A percentile compares a stretch with the other conserved stretches of the same genome.
phyloP scores from a whole-genome alignment of 2,888 invertebrate species.

The Dicranocentrus wangi region DNA sequence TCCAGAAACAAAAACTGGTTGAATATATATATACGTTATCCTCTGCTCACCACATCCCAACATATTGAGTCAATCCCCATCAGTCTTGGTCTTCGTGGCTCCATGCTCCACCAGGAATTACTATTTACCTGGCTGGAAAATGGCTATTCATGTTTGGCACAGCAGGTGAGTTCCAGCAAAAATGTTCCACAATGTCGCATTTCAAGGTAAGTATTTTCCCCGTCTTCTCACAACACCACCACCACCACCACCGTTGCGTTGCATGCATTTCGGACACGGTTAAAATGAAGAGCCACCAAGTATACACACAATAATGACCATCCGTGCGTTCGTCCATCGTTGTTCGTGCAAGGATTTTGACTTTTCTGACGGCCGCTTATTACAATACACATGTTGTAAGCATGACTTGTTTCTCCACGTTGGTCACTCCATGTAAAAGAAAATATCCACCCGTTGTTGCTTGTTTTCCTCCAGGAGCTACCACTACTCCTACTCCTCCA shows the following conservation, averaged over 20 bases:
- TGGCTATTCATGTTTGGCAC: neutral
- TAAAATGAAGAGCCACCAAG: slow-evolving; percentile 30
- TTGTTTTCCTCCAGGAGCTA: slow-evolving; percentile 10
- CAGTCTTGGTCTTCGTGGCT: too few species aligned
- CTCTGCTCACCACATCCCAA: too few species aligned
- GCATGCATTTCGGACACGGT: too few species aligned
- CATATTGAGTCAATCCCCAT: too few species aligned
- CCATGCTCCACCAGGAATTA: too few species aligned
- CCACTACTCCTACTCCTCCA: slow-evolving; percentile 10
- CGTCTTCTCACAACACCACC: too few species aligned
- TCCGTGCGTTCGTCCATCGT: slow-evolving; percentile 10
- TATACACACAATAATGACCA: slow-evolving; percentile 15
- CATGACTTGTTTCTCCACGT: neutral
- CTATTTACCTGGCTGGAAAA: too few species aligned
- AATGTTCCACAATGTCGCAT: slow-evolving; percentile 3
- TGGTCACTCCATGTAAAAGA: neutral
- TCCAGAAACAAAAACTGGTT: too few species aligned
- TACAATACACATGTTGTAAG: slow-evolving; percentile 17
- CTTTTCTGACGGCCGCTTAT: slow-evolving; percentile 37
- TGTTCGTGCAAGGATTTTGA: slow-evolving; percentile 47
- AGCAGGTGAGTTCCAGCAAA: neutral
- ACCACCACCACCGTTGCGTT: neutral
- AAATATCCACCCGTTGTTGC: neutral
- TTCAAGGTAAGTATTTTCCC: slow-evolving; percentile 16
- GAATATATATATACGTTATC: too few species aligned